A percentile compares a stretch with the other conserved stretches of the same genome.
phyloP scores from a whole-genome alignment of 64 coral and sea anemone genomes.

The Montipora sp. region DNA sequence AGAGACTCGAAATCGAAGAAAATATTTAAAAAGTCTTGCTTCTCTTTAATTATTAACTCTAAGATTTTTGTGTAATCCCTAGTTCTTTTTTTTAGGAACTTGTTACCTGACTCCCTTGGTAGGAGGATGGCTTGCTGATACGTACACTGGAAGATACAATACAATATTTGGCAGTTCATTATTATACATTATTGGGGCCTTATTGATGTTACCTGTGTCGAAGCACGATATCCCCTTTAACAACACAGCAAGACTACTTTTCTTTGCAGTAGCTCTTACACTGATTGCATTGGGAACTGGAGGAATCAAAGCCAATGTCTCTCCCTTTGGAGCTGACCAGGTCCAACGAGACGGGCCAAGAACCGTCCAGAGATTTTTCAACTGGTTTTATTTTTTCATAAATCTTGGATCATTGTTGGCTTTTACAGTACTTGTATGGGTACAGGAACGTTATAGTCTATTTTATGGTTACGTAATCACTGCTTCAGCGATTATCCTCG shows the following conservation, averaged over 20 bases:
- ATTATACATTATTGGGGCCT: constrained; percentile 57
- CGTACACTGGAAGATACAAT: constrained; percentile 56
- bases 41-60: too few relatives aligned
- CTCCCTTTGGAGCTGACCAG: constrained; percentile 79
- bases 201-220: constrained; percentile 22
- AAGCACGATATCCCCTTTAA: not conserved
- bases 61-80: too few relatives aligned
- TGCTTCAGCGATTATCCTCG: constrained; percentile 65
- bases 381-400: constrained; percentile 82
- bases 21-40: too few relatives aligned
- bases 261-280: constrained; percentile 39
- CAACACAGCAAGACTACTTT: not conserved
- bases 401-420: constrained; percentile 63
- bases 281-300: constrained; percentile 65
- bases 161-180: constrained; percentile 66
- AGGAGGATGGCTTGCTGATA: constrained; percentile 70
- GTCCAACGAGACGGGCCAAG: constrained; percentile 20
- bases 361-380: constrained; percentile 58
- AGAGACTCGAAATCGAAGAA: too few relatives aligned
- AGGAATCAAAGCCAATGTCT: constrained; percentile 80
- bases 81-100: not conserved
- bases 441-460: constrained; percentile 39
- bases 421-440: constrained; percentile 62
- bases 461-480: constrained; percentile 73
- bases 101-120: constrained; percentile 66